Evolutionary conservation across 2,113 vertebrate genomes (phyloP).

Genomic region (Machaerirhynchus nigripectus): DNA sequence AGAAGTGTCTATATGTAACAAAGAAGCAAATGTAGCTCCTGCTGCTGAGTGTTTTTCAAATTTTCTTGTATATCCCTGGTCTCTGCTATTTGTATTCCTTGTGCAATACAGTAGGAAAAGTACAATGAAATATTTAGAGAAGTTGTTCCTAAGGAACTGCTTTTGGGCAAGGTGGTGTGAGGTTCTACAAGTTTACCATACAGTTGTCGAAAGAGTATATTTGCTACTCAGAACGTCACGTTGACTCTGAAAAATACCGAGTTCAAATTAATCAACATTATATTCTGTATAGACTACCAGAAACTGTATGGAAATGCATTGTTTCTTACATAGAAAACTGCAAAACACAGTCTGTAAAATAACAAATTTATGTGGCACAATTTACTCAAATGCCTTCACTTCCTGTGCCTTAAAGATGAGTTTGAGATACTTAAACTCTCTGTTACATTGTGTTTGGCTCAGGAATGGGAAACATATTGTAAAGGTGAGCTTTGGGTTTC

Average conservation of each 20-base stretch:
- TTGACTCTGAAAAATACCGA: not conserved
- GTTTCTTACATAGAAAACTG: not conserved
- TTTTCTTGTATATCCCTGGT: not conserved
- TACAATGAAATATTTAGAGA: not conserved
- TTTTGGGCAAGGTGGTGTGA: not conserved
- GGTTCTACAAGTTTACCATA: not conserved
- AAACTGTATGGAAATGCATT: not conserved
- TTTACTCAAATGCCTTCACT: not conserved
- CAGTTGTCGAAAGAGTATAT: not conserved
- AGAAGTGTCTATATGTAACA: not conserved
- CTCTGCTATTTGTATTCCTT: not conserved
- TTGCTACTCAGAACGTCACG: not conserved
- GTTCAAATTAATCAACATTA: not conserved
- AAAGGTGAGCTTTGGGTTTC: not conserved
- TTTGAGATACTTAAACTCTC: not conserved
- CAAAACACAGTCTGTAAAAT: not conserved
- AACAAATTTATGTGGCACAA: not conserved
- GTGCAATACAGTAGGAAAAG: not conserved
- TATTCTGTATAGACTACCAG: not conserved
- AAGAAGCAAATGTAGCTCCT: not conserved
- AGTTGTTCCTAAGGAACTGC: not conserved
- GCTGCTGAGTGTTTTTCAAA: not conserved
- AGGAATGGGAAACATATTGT: not conserved
- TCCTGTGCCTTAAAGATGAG: not conserved
- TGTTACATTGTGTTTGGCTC: not conserved